Evolutionary conservation across 2,113 vertebrate genomes (phyloP), one percentile per base, ranked within the genome.

Genomic region (Neoarius graeffei): DNA sequence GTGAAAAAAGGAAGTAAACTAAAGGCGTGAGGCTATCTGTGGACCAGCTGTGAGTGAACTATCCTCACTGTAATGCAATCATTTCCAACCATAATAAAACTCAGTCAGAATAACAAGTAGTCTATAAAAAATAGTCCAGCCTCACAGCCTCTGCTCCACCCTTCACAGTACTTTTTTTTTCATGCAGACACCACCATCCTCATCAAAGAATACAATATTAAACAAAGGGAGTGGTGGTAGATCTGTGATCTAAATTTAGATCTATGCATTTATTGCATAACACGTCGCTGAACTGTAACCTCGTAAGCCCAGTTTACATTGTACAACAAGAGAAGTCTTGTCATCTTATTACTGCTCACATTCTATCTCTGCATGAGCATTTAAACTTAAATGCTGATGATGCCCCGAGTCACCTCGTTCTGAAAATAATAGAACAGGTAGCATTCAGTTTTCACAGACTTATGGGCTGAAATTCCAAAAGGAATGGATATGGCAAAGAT

Each of bases 41-140:
- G 57, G 85, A 48, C 83, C 89, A 89, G 69, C 89, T 91, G 89
- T 86, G 57, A 83, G 81, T 11, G 13, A 83, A 80, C 59, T 59
- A 73, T 81, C 27, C 27, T 84, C 62, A 85, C 69, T 88, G 83
- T 81, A 88, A 88, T 66, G 23, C 59, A 59, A 86, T 89, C 69
- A 88, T 91, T 81, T 54, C 82, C 56, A 71, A 85, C 83, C 77
- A 71, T 85, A 86, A 85, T 87, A 79, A 91, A 80, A 88, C 76
- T 86, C 80, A 86, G 73, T 81, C 81, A 76, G 87, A 88, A 91
- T 87, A 81, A 87, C 85, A 81, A 80, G 60, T 84, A 89, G 87
- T 89, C 89, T 89, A 85, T 91, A 87, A 91, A 91, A 52, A 81
- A 59, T 57, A 30, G 56, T 60, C 19, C 79, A 59, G 27, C n/a